phyloP scores from a whole-genome alignment of 1,140 invertebrate species.

The Eueides isabella region DNA sequence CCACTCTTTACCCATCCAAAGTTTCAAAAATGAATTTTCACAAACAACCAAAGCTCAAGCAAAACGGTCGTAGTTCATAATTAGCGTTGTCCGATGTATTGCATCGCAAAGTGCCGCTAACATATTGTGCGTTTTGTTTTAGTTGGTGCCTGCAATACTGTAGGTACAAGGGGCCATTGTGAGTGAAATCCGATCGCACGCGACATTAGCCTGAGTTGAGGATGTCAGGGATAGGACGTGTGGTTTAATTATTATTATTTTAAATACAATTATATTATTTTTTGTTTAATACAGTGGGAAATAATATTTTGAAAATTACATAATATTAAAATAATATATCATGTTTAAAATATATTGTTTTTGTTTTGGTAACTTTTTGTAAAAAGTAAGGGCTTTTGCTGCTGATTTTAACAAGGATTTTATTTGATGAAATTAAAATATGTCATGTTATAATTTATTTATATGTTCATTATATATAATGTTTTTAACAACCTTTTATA shows the following conservation, averaged over 20 bases:
- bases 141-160: slow-evolving; percentile 23
- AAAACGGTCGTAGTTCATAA: slow-evolving; percentile 51
- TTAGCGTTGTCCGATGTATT: slow-evolving; percentile 62
- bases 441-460: no score
- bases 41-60: slow-evolving; percentile 50
- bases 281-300: no score
- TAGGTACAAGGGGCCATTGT: slow-evolving; percentile 55
- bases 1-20: not conserved
- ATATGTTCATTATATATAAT: no score
- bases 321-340: no score
- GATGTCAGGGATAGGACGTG: slow-evolving; percentile 33
- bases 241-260: not conserved
- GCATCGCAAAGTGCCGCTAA: slow-evolving; percentile 69
- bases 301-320: no score
- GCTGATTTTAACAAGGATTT: no score
- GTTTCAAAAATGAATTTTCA: slow-evolving; percentile 10
- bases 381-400: no score
- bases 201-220: slow-evolving; percentile 64
- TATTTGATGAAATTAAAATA: no score
- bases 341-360: no score
- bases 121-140: slow-evolving; percentile 64
- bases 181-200: slow-evolving; percentile 69
- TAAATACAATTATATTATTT: no score
- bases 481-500: no score
- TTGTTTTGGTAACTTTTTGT: no score